These are phyloP conservation scores for Arrhamphus sclerolepis DNA, from an alignment of 2,797 vertebrate genomes.

Conservation along the genomic window DNA sequence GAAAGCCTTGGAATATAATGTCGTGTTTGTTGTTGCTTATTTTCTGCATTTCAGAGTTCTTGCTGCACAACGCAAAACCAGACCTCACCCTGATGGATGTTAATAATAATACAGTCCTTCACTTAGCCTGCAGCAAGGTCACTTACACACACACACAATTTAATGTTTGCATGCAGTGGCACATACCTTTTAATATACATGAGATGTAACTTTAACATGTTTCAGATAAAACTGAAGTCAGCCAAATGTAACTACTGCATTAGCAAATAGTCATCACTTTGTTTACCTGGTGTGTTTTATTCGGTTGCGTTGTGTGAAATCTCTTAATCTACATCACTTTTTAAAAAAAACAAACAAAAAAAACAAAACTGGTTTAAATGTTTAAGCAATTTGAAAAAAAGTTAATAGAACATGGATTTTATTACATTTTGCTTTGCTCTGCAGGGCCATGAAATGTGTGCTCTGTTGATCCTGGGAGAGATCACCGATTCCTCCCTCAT, in stretches of 20 bases:
- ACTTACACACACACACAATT: constrained; percentile 25
- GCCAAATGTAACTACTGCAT: too few species aligned
- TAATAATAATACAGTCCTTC: constrained; percentile 97
- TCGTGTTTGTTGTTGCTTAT: constrained; percentile 27
- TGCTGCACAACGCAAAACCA: constrained; percentile 90
- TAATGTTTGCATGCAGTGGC: constrained; percentile 22
- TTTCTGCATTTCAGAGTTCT: constrained; percentile 78
- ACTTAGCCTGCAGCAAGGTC: constrained; percentile 98
- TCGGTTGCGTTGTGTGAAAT: too few species aligned
- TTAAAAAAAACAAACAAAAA: too few species aligned
- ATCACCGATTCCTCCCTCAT: constrained; percentile 93
- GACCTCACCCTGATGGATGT: constrained; percentile 92
- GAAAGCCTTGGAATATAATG: constrained; percentile 41
- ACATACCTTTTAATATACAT: constrained; percentile 26
- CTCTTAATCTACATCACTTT: too few species aligned
- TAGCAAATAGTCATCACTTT: background rate
- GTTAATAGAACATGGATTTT: background rate
- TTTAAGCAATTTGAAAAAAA: too few species aligned
- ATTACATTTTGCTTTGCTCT: constrained; percentile 26
- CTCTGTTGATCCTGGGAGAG: constrained; percentile 94
- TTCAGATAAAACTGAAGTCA: too few species aligned
- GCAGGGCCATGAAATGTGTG: constrained; percentile 98
- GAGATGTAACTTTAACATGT: background rate
- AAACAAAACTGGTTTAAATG: too few species aligned
- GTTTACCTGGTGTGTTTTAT: background rate